Evolutionary conservation across 2,888 invertebrate genomes (phyloP).

Genomic region (Thera britannica): DNA sequence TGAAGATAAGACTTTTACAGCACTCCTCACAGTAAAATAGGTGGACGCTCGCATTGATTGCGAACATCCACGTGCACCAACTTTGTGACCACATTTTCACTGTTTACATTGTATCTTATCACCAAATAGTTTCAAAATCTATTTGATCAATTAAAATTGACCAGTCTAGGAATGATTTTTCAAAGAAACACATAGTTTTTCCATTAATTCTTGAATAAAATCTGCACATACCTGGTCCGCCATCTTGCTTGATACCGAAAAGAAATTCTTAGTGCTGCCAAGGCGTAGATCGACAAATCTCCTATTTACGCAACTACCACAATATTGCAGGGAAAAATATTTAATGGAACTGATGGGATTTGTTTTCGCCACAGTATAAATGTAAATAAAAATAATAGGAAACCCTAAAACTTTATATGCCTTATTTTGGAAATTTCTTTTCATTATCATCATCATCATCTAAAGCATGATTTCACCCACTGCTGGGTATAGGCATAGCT

Average conservation of each 20-base stretch:
- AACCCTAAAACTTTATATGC: too few species aligned
- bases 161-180: conserved; percentile 37
- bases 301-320: conserved; percentile 36
- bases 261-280: conserved; percentile 65
- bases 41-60: conserved; percentile 28
- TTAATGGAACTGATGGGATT: neutral
- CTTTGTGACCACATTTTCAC: conserved; percentile 58
- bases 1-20: neutral
- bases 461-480: too few species aligned
- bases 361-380: too few species aligned
- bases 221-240: conserved; percentile 90
- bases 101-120: conserved; percentile 43
- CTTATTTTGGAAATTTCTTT: too few species aligned
- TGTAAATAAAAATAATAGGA: too few species aligned
- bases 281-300: neutral
- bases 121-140: conserved; percentile 28
- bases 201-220: conserved; percentile 54
- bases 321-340: conserved; percentile 6
- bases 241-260: conserved; percentile 88
- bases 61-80: conserved; percentile 65
- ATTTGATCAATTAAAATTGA: conserved; percentile 19
- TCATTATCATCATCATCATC: too few species aligned
- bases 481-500: too few species aligned
- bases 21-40: conserved; percentile 23
- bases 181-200: conserved; percentile 35